Base-by-base conservation (phyloP, 2,797 vertebrate genomes). In the Luscinia luscinia region DNA sequence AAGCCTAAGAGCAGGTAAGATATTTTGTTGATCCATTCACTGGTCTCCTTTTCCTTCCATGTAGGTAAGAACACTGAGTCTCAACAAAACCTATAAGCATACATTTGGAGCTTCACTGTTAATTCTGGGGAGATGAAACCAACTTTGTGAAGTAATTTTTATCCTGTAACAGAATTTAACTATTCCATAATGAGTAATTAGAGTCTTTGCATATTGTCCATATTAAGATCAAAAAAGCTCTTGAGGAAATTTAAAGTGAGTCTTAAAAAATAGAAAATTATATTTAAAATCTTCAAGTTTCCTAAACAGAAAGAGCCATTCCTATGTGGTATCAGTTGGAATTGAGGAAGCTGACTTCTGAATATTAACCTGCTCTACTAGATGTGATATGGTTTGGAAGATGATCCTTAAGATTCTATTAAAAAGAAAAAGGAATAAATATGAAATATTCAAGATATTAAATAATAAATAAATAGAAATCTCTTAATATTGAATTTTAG, bases 111-210 rank as follows among this genome's bases (percentile, higher is more conserved):
- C 55, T 81, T 70, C 58, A 22, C 28, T 77, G 16, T 89, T 78
- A 83, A 85, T 85, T 94, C 82, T 64, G 51, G 36, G 69, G 45
- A 85, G 36, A n/a, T 87, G 76, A 89, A 90, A 85, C 17, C 48
- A 87, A 66, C 49, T 55, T 19, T 62, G 48, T 85, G 58, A 63
- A 87, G 69, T 49, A 72, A 85, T 89, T 93, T 94, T 95, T 85
- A 77, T 83, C 32, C 32, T 83, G 78, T 87, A 92, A 84, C 57
- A 66, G 36, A 94, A 75, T 75, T 85, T 92, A 87, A 59, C 58
- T 64, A 21, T 78, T 78, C 66, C 26, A 16, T 83, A 87, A 63
- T 84, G 85, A 78, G 41, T 52, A 75, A 78, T 91, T 93, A 48
- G 1, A 20, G 9, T 59, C 66, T 93, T 87, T 2, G 3, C 51